Conservation (phyloP, 37 sponge, comb jelly and placozoan genomes). For the Haliclona indistincta region DNA sequence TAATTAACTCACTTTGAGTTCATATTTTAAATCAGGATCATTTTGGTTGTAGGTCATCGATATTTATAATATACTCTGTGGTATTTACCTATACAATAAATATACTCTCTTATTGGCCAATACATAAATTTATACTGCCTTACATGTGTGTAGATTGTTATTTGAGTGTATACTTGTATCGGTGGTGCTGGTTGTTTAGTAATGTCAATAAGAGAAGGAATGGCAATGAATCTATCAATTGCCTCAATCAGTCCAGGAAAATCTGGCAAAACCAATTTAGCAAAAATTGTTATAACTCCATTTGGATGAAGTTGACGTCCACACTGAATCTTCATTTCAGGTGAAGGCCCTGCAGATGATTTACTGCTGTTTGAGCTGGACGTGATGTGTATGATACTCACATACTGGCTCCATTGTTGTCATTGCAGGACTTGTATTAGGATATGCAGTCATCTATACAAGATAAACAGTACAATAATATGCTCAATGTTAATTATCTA, state of each 20-base stretch:
- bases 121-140: too few species aligned
- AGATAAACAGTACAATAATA: too few species aligned
- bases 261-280: background rate
- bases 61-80: background rate
- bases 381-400: too few species aligned
- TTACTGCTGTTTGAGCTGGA: too few species aligned
- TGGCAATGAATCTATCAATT: background rate
- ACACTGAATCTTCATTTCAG: too few species aligned
- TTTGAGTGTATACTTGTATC: background rate
- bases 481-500: too few species aligned
- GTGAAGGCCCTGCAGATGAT: too few species aligned
- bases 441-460: too few species aligned
- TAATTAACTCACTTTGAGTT: background rate
- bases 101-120: too few species aligned
- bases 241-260: background rate
- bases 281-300: background rate
- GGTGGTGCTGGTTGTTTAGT: background rate
- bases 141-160: background rate
- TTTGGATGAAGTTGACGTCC: too few species aligned
- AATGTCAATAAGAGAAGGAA: background rate
- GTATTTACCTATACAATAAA: background rate
- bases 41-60: background rate
- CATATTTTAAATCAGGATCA: background rate
- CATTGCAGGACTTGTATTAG: too few species aligned
- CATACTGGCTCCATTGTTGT: too few species aligned